Percentiles rank a stretch among this genome's conserved stretches.
Conservation (phyloP, 2,113 vertebrate genomes). For the Excalfactoria chinensis region DNA sequence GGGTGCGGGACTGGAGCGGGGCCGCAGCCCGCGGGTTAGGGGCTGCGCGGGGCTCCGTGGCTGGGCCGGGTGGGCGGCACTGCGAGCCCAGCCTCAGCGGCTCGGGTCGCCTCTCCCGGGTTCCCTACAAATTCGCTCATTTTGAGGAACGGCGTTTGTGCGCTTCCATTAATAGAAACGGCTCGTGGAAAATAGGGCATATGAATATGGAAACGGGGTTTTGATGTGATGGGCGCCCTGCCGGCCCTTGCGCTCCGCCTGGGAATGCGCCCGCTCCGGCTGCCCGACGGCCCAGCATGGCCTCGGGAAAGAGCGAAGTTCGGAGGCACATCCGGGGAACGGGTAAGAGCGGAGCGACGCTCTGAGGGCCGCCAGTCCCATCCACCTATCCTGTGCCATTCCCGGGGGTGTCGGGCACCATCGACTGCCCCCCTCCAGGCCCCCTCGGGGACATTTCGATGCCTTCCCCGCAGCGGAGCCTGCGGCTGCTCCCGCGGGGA, state of each 20-base stretch:
- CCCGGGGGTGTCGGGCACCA: background rate
- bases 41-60: background rate
- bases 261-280: background rate
- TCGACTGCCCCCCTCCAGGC: background rate
- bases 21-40: conserved; percentile 72
- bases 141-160: conserved; percentile 27
- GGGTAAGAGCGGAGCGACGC: background rate
- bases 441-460: background rate
- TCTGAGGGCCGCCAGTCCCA: background rate
- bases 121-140: conserved; percentile 57
- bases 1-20: conserved; percentile 75
- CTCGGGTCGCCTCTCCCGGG: background rate
- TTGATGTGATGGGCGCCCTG: background rate
- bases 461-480: background rate
- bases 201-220: conserved; percentile 66
- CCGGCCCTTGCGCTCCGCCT: conserved; percentile 13
- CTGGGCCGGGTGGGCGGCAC: background rate
- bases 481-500: background rate
- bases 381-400: background rate
- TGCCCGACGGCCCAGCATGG: background rate
- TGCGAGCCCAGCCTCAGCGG: background rate
- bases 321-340: background rate
- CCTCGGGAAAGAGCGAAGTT: background rate
- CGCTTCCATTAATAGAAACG: conserved; percentile 58
- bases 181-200: conserved; percentile 54